Conservation (phyloP, 2,888 invertebrate genomes). For the Lasioglossum marginatum region DNA sequence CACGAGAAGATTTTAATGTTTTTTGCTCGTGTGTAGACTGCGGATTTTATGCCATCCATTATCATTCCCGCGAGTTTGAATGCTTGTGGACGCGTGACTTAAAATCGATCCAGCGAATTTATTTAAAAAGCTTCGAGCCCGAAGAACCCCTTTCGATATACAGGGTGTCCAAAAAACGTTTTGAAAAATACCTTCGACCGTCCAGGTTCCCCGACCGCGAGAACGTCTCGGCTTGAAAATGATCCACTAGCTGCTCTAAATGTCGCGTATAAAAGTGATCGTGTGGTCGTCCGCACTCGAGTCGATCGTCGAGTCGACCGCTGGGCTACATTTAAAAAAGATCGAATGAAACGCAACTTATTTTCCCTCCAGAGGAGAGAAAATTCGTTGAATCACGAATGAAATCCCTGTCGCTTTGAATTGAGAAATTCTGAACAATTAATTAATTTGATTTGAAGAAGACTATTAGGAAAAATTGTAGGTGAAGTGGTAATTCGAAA, state of each 20-base stretch:
- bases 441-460: neutral
- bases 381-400: neutral
- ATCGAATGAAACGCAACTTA: neutral
- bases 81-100: neutral
- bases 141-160: slow-evolving; percentile 5
- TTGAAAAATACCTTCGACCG: slow-evolving; percentile 34
- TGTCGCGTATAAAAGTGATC: slow-evolving; percentile 56
- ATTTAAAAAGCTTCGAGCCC: neutral
- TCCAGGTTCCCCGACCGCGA: neutral
- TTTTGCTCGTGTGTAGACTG: neutral
- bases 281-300: slow-evolving; percentile 60
- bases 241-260: slow-evolving; percentile 50
- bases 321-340: neutral
- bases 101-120: slow-evolving; percentile 11
- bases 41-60: neutral
- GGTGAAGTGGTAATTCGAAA: neutral
- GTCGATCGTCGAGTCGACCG: slow-evolving; percentile 55
- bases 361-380: neutral
- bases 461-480: neutral
- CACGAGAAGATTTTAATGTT: neutral
- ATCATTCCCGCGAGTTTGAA: neutral
- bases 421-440: neutral
- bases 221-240: slow-evolving; percentile 2
- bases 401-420: neutral
- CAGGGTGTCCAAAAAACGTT: neutral